A percentile compares a stretch with the other conserved stretches of the same genome.
phyloP scores from a whole-genome alignment of 2,797 vertebrate species.

The Gallinago stenura region DNA sequence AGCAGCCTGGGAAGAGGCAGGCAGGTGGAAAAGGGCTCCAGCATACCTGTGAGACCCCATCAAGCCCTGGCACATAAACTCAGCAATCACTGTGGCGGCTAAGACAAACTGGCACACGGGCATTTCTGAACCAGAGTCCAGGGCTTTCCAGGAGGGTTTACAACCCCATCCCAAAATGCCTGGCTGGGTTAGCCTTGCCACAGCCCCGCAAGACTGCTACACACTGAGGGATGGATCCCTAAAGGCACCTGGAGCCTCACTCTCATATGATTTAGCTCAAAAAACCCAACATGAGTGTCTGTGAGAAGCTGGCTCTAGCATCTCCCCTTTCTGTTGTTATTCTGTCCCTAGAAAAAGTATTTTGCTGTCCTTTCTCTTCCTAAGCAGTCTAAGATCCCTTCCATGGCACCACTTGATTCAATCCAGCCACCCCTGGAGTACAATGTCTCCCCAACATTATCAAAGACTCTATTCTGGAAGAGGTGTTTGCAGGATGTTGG shows the following conservation, averaged over 20 bases:
- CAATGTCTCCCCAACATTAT: accelerated
- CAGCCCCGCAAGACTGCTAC: background rate
- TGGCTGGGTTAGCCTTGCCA: background rate
- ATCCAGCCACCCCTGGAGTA: background rate
- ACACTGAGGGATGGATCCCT: background rate
- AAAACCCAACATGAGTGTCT: accelerated
- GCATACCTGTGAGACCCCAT: background rate
- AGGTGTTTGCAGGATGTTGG: background rate
- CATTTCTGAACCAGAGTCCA: background rate
- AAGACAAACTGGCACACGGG: background rate
- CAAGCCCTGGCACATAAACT: background rate
- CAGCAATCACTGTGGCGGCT: too few species aligned
- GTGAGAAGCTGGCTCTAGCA: background rate
- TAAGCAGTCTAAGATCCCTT: background rate
- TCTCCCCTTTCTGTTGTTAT: background rate
- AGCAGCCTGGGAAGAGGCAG: background rate
- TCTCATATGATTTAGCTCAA: background rate
- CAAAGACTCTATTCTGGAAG: background rate
- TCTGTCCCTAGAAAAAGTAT: background rate
- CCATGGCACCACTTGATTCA: background rate
- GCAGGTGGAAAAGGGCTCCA: background rate
- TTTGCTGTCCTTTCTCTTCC: background rate
- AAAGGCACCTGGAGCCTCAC: background rate
- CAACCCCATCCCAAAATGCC: background rate
- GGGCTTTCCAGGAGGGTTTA: background rate